These are phyloP conservation scores for Lipophrys pholis DNA, from an alignment of 2,113 vertebrate genomes.

Conservation along the genomic window DNA sequence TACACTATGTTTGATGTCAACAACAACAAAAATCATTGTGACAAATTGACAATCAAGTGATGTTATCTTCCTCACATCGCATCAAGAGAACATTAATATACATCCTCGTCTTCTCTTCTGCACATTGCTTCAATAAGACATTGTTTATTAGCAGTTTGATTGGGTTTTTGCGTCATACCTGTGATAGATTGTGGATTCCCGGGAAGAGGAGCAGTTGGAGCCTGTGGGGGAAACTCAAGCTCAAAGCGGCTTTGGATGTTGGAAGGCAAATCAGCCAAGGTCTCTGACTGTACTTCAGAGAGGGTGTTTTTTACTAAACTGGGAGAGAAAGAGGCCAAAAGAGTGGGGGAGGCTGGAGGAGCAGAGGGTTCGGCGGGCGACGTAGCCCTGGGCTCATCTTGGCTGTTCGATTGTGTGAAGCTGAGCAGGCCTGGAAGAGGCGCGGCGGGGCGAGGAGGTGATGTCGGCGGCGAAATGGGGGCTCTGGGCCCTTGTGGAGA, in stretches of 20 bases:
- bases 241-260: conserved; percentile 58
- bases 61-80: neutral
- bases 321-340: conserved; percentile 46
- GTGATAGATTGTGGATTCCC: conserved; percentile 57
- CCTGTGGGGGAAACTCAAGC: conserved; percentile 23
- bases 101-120: neutral
- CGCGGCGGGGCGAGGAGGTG: conserved; percentile 54
- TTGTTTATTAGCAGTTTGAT: neutral
- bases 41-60: conserved; percentile 10
- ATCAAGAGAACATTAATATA: neutral
- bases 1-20: conserved; percentile 21
- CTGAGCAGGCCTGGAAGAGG: conserved; percentile 40
- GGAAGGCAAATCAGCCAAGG: conserved; percentile 29
- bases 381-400: conserved; percentile 39
- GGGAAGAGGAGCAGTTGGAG: conserved; percentile 59
- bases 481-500: conserved; percentile 46
- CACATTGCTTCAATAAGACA: neutral
- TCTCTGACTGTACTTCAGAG: conserved; percentile 26
- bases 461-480: conserved; percentile 66
- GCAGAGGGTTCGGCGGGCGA: conserved; percentile 58
- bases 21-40: conserved; percentile 25
- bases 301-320: conserved; percentile 8
- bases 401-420: conserved; percentile 39
- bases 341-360: conserved; percentile 67
- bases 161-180: conserved; percentile 58